Conservation (phyloP, 1,140 invertebrate genomes). For the Druon quercuslanigerum region DNA sequence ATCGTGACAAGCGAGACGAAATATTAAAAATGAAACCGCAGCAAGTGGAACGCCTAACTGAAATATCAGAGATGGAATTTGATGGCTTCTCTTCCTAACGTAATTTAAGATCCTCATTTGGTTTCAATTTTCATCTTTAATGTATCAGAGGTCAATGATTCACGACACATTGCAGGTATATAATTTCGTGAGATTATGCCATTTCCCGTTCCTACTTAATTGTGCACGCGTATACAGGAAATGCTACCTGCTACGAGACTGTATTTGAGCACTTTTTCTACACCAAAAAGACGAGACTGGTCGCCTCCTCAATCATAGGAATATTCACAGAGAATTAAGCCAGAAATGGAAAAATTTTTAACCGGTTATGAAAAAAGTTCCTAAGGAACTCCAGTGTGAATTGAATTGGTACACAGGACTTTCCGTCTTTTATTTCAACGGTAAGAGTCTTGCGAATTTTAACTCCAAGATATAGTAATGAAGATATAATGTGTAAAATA, state of each 20-base stretch:
- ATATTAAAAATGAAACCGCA: neutral
- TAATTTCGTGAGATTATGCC: conserved; percentile 39
- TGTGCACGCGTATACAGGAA: conserved; percentile 36
- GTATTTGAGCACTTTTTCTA: neutral
- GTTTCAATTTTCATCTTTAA: conserved; percentile 6
- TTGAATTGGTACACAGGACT: too few species aligned
- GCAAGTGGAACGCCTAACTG: neutral
- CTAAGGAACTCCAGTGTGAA: too few species aligned
- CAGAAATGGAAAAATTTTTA: neutral
- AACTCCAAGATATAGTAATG: too few species aligned
- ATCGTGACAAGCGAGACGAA: neutral
- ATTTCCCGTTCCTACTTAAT: conserved; percentile 3
- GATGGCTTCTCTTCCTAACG: conserved; percentile 20
- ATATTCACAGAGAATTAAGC: neutral
- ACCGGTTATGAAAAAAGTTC: too few species aligned
- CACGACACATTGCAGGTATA: neutral
- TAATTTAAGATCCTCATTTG: conserved; percentile 6
- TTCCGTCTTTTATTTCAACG: too few species aligned
- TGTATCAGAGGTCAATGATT: conserved; percentile 10
- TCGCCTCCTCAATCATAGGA: neutral
- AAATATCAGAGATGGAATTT: conserved; percentile 9
- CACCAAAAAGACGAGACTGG: neutral
- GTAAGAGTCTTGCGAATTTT: too few species aligned
- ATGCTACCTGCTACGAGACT: neutral
- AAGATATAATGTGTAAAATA: too few species aligned